These are phyloP conservation scores for Trichonephila inaurata DNA, from an alignment of 1,140 invertebrate genomes.

Conservation along the genomic window DNA sequence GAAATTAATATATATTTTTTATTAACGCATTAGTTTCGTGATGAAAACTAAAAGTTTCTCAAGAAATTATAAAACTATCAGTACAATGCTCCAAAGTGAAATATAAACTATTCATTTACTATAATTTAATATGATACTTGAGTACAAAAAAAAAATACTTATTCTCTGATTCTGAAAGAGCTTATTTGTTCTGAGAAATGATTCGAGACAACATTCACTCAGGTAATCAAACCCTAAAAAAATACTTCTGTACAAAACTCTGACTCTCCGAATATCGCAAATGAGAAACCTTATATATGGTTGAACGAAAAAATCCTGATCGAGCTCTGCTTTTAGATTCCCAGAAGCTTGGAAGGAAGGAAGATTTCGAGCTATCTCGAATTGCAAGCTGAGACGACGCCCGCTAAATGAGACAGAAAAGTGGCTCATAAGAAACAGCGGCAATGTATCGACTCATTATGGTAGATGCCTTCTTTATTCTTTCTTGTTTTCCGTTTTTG, in stretches of 20 bases:
- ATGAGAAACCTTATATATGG: slow-evolving; percentile 55
- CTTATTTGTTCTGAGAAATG: neutral
- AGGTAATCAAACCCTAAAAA: neutral
- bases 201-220: neutral
- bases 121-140: no score
- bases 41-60: no score
- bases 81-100: no score
- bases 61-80: no score
- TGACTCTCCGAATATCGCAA: slow-evolving; percentile 9
- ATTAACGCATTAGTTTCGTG: no score
- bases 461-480: slow-evolving; percentile 9
- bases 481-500: slow-evolving; percentile 57
- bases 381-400: slow-evolving; percentile 34
- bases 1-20: no score
- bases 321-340: slow-evolving; percentile 3
- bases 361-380: slow-evolving; percentile 47
- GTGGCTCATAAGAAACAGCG: slow-evolving; percentile 48
- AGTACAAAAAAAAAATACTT: neutral
- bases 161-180: neutral
- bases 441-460: slow-evolving; percentile 55
- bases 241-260: neutral
- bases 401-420: slow-evolving; percentile 63
- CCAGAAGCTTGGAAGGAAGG: slow-evolving; percentile 17
- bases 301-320: slow-evolving; percentile 20
- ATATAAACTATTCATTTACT: no score